Evolutionary conservation across 2,888 invertebrate species (phyloP).

Genomic region (Elmis aenea): DNA sequence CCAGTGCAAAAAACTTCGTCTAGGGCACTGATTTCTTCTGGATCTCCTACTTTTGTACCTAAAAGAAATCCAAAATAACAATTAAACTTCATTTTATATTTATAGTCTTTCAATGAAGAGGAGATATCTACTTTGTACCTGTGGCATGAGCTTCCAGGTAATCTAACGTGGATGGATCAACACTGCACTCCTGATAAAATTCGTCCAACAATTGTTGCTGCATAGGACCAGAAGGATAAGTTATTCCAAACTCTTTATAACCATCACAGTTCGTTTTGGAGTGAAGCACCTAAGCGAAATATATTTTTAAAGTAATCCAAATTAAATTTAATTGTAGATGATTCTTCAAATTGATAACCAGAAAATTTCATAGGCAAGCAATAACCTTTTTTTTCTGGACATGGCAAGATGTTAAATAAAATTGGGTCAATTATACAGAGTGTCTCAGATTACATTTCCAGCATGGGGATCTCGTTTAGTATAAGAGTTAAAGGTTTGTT

Average conservation of each 20-base stretch:
- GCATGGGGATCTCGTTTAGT: too few relatives aligned
- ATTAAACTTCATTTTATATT: too few relatives aligned
- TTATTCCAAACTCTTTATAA: constrained; percentile 42
- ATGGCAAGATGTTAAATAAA: too few relatives aligned
- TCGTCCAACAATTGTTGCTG: constrained; percentile 59
- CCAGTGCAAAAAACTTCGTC: constrained; percentile 72
- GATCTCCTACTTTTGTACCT: constrained; percentile 75
- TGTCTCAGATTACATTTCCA: too few relatives aligned
- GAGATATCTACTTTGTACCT: constrained; percentile 43
- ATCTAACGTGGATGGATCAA: constrained; percentile 64
- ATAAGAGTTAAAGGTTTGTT: too few relatives aligned
- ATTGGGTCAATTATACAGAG: too few relatives aligned
- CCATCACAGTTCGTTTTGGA: constrained; percentile 43
- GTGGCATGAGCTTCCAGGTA: constrained; percentile 88
- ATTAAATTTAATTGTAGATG: too few relatives aligned
- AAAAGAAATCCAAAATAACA: neutral
- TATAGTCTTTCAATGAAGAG: too few relatives aligned
- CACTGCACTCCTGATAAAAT: constrained; percentile 63
- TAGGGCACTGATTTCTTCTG: constrained; percentile 82
- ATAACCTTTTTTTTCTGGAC: too few relatives aligned
- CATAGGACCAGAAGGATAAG: constrained; percentile 46
- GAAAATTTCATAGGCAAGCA: too few relatives aligned
- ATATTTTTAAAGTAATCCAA: too few relatives aligned
- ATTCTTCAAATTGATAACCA: too few relatives aligned
- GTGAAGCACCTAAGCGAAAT: constrained; percentile 26